Base-by-base conservation (phyloP, 2,888 invertebrate species). In the Cancer borealis region DNA sequence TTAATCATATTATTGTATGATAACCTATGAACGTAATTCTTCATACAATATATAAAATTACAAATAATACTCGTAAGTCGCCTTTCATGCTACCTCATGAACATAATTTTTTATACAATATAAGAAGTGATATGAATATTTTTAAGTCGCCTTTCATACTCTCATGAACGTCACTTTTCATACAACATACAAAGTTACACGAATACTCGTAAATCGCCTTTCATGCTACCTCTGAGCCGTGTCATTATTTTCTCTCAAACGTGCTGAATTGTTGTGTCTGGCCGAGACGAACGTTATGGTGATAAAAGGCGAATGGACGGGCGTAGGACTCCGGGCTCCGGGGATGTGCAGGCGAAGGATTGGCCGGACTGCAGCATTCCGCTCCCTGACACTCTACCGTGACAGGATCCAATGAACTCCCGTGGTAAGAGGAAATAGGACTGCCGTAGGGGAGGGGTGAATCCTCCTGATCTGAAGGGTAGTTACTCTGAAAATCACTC, bases 221-320 rank as follows among this genome's bases (percentile, higher is more conserved):
- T 54, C 54, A 54, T 54, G 54, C 54, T 54, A 8, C 14, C 54
- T 66, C 66, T 66, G 66, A 66, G 0, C n/a, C 21, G 66, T n/a
- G 6, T 79, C 21, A 4, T 30, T 30, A 30, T 6, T 89, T 47
- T 39, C 93, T 94, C 88, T 66, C 73, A 92, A 95, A 88, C 30
- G 79, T 95, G n/a, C 92, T 88, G 10, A 73, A 93, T 79, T 94
- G 92, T 89, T 49, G 89, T 26, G 94, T 73, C 66, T 94, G 94
- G 14, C 94, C 94, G 47, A 92, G 54, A 6, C 92, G 94, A 26
- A 94, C 46, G 79, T 92, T 92, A 10, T 84, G 49, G 49, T 94
- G 94, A 60, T 94, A 94, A 88, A 92, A 94, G n/a, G 46, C 49
- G 73, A 94, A 94, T 17, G 87, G 54, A 21, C 87, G 30, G 45